Evolutionary conservation across 2,113 vertebrate species (phyloP).

Genomic region (Axis porcinus): DNA sequence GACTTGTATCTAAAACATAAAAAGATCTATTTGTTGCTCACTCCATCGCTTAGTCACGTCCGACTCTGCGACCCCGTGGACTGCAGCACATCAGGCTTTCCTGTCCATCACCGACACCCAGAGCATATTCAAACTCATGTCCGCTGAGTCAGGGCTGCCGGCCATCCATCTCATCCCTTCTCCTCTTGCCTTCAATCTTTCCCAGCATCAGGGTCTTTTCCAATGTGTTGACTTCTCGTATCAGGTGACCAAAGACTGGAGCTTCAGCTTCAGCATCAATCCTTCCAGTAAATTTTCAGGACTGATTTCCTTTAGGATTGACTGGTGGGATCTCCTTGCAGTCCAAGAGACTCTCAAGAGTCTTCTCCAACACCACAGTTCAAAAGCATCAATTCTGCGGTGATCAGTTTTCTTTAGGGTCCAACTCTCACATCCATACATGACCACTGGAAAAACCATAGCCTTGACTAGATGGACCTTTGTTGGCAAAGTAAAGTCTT

Average conservation of each 20-base stretch:
- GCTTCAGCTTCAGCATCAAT: background rate
- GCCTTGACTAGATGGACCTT: background rate
- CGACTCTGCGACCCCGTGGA: accelerated
- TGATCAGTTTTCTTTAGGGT: background rate
- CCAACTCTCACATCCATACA: background rate
- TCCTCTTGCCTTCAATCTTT: background rate
- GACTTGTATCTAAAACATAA: background rate
- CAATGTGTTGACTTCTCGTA: background rate
- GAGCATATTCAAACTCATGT: background rate
- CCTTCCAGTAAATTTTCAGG: background rate
- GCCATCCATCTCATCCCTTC: background rate
- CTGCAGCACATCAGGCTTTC: accelerated
- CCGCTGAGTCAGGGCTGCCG: accelerated
- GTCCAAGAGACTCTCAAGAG: background rate
- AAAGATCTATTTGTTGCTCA: background rate
- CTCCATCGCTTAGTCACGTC: background rate
- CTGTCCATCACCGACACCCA: background rate
- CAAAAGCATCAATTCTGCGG: background rate
- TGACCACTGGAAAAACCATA: background rate
- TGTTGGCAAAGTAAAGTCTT: background rate
- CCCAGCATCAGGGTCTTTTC: background rate
- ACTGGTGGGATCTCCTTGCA: background rate
- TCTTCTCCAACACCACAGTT: background rate
- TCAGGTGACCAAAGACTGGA: background rate
- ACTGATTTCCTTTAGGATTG: background rate